Evolutionary conservation across 64 coral and sea anemone species (phyloP), one percentile per base, ranked within the genome.

Genomic region (Actinia tenebrosa): DNA sequence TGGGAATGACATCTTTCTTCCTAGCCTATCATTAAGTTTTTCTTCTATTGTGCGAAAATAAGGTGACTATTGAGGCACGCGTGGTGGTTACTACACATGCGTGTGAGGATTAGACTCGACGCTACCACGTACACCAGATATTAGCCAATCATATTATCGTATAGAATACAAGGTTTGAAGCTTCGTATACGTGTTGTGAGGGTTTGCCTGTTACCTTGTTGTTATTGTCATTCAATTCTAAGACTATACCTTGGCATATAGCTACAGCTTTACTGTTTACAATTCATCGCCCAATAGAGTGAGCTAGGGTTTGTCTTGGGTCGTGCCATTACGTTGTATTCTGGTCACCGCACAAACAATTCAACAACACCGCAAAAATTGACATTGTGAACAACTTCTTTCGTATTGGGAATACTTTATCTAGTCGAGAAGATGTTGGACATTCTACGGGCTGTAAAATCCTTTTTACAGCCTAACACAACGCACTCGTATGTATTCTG

Each of bases 401-500:
- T 19, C 63, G 22, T 66, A 66, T 19, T 79, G 44, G 16, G 15
- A 20, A 81, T 81, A 17, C 15, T 50, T 53, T 5, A 50, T 81
- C 16, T 19, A 50, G 18, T 81, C 22, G 63, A 7, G 45, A 81
- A 50, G 16, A 81, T 81, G 79, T 81, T 81, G 79, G 79, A 81
- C 42, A 81, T 81, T 5, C 45, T 81, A 45, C 45, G 50, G 20
- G 79, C 79, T 50, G 44, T 81, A 14, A 81, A 81, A 26, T 81
- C 79, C 5, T 53, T 81, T 50, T 53, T 81, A 50, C 79, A 81
- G 44, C 79, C 79, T 22, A 81, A 81, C 79, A 53, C 79, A 1
- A 53, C 45, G 4, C 45, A 81, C 17, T 81, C 69, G 69, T 75
- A 75, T 75, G 69, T 75, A 75, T 75, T 50, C 47, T 43, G 26